Base-by-base conservation (phyloP, 2,797 vertebrate species). In the Sus cebifrons region DNA sequence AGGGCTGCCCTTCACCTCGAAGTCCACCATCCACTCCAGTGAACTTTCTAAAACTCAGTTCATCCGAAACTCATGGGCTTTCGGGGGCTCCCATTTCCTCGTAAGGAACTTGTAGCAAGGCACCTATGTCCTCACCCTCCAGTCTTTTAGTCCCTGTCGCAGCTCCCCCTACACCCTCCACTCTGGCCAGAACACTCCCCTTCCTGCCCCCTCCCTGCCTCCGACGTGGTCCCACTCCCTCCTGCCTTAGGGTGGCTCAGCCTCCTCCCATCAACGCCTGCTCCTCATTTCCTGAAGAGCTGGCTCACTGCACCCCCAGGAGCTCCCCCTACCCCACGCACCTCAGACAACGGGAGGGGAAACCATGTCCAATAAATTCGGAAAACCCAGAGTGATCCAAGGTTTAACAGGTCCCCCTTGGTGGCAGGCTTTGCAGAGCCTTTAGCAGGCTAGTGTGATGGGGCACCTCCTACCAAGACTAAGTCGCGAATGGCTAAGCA, bases 1-100 rank as follows among this genome's bases (percentile, higher is more conserved):
- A 44, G 10, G 27, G 29, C 29, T 62, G 6, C 52, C 29, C 10
- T 86, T 52, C 23, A 62, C 4, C 27, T 62, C 36, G 18, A 54
- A 91, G 27, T 32, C 77, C 14, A 90, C 12, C 29, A 64, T 18
- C 71, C 16, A 71, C 25, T 70, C 77, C 60, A 70, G 32, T n/a
- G 36, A 79, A 36, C 65, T 93, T 95, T 64, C 83, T 91, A 60
- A 94, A 91, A 96, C 64, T 91, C 86, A 82, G 58, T 87, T 93
- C 83, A 81, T 56, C 58, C 79, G n/a, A 85, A 90, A 54, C 60
- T 79, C 58, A 29, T 20, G 74, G 68, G 71, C n/a, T 87, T 73
- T 67, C 56, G 2, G 17, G 29, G 16, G 70, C 36, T 86, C 74
- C 32, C 16, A 71, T 77, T 95, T 93, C 74, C 49, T 79, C 52